Evolutionary conservation across 2,888 invertebrate species (phyloP).

Genomic region (Diaprepes abbreviatus): DNA sequence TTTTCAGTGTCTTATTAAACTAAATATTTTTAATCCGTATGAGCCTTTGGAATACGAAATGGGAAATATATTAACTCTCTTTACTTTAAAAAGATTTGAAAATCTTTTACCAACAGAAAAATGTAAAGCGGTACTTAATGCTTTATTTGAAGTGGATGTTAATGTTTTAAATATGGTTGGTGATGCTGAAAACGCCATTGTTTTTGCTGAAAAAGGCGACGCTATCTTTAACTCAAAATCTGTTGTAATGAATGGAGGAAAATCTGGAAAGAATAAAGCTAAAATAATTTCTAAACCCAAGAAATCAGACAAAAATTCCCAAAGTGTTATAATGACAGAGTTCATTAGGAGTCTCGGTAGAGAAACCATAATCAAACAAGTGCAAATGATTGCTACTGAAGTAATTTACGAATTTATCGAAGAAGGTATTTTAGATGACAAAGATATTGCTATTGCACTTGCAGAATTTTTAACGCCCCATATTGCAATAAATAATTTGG

Average conservation of each 20-base stretch:
- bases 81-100: constrained; percentile 59
- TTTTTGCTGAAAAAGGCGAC: constrained; percentile 56
- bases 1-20: constrained; percentile 56
- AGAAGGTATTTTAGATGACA: constrained; percentile 53
- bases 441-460: constrained; percentile 54
- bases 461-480: constrained; percentile 56
- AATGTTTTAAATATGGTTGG: constrained; percentile 60
- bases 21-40: constrained; percentile 58
- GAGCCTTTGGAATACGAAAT: constrained; percentile 57
- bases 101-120: constrained; percentile 52
- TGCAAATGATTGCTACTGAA: constrained; percentile 55
- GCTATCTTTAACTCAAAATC: constrained; percentile 7
- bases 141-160: constrained; percentile 55
- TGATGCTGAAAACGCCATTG: constrained; percentile 58
- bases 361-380: constrained; percentile 49
- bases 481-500: constrained; percentile 52
- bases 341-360: constrained; percentile 52
- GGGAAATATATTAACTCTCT: constrained; percentile 63
- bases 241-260: constrained; percentile 11
- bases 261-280: constrained; percentile 27
- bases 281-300: constrained; percentile 20
- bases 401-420: constrained; percentile 57
- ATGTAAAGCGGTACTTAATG: constrained; percentile 55
- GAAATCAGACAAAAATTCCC: constrained; percentile 21
- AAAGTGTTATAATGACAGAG: constrained; percentile 39